These are phyloP conservation scores for Malthinus flaveolus DNA, from an alignment of 2,888 invertebrate species.

Conservation along the genomic window DNA sequence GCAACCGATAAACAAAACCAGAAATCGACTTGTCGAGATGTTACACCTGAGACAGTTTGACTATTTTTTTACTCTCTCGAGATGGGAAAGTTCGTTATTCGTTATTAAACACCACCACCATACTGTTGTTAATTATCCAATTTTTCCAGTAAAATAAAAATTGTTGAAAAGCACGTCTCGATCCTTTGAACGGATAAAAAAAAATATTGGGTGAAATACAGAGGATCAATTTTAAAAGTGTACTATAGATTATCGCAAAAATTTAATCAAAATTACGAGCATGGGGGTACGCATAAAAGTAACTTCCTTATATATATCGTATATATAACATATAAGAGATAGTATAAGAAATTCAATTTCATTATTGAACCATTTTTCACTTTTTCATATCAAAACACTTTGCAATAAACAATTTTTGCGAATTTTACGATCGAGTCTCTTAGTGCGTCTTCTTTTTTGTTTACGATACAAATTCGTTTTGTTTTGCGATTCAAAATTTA, in stretches of 20 bases:
- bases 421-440: not conserved
- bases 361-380: slow-evolving; percentile 6
- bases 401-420: slow-evolving; percentile 1
- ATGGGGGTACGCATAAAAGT: slow-evolving; percentile 1
- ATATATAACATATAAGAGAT: not conserved
- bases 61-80: not conserved
- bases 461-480: not conserved
- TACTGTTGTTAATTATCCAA: slow-evolving; percentile 5
- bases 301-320: not conserved
- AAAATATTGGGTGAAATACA: slow-evolving; percentile 1
- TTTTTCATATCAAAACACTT: slow-evolving; percentile 1
- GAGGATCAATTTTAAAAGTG: slow-evolving; percentile 1
- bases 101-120: slow-evolving; percentile 24
- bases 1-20: slow-evolving; percentile 18
- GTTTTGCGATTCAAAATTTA: not conserved
- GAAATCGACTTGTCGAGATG: slow-evolving; percentile 20
- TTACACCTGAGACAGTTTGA: slow-evolving; percentile 20
- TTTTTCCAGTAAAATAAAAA: not conserved
- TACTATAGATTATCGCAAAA: slow-evolving; percentile 5
- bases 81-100: slow-evolving; percentile 5
- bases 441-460: slow-evolving; percentile 3
- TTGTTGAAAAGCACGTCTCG: slow-evolving; percentile 3
- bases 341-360: slow-evolving; percentile 4
- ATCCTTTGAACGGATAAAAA: not conserved
- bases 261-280: slow-evolving; percentile 7